Percentiles rank a stretch among this genome's conserved stretches.
Evolutionary conservation across 2,113 vertebrate genomes (phyloP).

Genomic region (Notarius quadriscutis): DNA sequence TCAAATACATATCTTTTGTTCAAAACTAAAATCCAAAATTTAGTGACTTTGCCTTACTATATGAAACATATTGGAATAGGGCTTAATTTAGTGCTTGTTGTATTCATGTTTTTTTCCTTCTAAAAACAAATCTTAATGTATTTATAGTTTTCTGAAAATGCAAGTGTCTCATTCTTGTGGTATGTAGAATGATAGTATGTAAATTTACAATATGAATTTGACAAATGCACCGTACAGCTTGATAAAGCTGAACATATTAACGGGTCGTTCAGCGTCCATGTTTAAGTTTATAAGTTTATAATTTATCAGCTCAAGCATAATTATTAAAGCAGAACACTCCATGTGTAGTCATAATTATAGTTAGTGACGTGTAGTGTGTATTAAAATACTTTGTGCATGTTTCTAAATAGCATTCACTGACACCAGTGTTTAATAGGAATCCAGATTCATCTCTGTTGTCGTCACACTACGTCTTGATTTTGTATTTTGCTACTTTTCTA

Average conservation of each 20-base stretch:
- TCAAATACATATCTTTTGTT: background rate
- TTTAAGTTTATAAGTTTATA: constrained; percentile 14
- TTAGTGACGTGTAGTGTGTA: constrained; percentile 31
- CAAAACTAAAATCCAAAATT: constrained; percentile 17
- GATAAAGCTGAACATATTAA: constrained; percentile 23
- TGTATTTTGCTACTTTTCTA: constrained; percentile 12
- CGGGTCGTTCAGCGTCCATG: background rate
- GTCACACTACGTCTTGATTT: constrained; percentile 12
- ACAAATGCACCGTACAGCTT: constrained; percentile 54
- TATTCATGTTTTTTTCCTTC: constrained; percentile 48
- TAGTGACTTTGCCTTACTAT: constrained; percentile 51
- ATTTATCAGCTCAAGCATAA: constrained; percentile 15
- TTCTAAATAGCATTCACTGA: constrained; percentile 24
- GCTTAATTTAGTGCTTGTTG: constrained; percentile 49
- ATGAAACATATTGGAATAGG: constrained; percentile 43
- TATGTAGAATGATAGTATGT: constrained; percentile 28
- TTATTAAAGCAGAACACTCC: constrained; percentile 16
- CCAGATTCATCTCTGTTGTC: background rate
- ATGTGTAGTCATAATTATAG: constrained; percentile 20
- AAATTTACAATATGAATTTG: constrained; percentile 22
- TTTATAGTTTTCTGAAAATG: constrained; percentile 49
- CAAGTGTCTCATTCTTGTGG: constrained; percentile 33
- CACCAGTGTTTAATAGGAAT: constrained; percentile 16
- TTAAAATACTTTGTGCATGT: constrained; percentile 46
- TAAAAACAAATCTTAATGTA: constrained; percentile 35